These are phyloP conservation scores for Zosterops hypoxanthus DNA, from an alignment of 2,113 vertebrate genomes.

Conservation along the genomic window DNA sequence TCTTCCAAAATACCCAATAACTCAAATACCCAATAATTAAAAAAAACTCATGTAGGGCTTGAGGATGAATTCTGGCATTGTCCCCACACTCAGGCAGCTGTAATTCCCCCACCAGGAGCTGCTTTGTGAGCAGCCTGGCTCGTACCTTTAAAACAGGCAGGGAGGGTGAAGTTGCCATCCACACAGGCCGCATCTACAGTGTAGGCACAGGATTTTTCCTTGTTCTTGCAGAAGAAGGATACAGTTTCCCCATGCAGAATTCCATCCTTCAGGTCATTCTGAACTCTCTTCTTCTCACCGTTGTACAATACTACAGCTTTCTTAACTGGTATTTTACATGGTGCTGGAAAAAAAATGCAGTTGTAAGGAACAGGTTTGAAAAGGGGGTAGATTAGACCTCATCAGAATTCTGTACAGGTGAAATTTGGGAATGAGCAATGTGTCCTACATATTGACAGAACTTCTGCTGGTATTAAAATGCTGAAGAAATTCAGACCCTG, in stretches of 20 bases:
- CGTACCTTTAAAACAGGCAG: conserved; percentile 85
- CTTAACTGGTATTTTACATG: conserved; percentile 81
- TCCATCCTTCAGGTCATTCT: conserved; percentile 78
- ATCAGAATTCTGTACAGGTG: not conserved
- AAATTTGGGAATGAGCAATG: not conserved
- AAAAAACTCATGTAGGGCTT: not conserved
- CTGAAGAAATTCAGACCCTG: not conserved
- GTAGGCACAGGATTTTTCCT: conserved; percentile 83
- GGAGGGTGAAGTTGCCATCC: conserved; percentile 80
- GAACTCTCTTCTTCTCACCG: conserved; percentile 76
- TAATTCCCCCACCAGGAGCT: not conserved
- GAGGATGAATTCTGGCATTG: not conserved
- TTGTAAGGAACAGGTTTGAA: not conserved
- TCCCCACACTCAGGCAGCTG: not conserved
- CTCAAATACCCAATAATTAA: not conserved
- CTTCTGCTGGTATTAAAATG: not conserved
- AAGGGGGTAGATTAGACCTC: not conserved
- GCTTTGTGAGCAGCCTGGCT: not conserved
- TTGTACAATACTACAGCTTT: conserved; percentile 86
- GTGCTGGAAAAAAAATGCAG: conserved; percentile 70
- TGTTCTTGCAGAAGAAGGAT: conserved; percentile 87
- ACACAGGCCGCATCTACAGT: conserved; percentile 75
- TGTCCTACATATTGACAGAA: not conserved
- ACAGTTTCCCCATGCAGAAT: conserved; percentile 81
- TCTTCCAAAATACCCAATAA: not conserved